Evolutionary conservation across 1,140 invertebrate species (phyloP).

Genomic region (Drosophila punjabiensis): DNA sequence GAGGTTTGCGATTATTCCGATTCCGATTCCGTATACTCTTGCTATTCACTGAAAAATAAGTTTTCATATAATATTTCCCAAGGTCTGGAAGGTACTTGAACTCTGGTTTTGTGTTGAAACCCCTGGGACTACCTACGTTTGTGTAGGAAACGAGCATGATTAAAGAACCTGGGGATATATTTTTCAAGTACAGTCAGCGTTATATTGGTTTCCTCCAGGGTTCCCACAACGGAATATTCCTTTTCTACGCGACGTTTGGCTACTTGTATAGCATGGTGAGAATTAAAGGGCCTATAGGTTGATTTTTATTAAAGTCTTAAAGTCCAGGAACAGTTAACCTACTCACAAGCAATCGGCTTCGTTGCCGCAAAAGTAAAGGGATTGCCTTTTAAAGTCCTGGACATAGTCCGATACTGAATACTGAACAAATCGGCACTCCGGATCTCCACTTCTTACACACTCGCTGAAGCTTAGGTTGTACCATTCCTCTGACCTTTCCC

Average conservation of each 20-base stretch:
- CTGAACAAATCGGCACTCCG: constrained; percentile 93
- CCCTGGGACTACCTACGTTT: constrained; percentile 60
- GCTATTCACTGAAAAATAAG: constrained; percentile 62
- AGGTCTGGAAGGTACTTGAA: constrained; percentile 27
- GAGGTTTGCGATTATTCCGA: constrained; percentile 67
- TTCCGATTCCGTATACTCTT: constrained; percentile 42
- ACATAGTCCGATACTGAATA: constrained; percentile 92
- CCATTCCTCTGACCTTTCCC: constrained; percentile 93
- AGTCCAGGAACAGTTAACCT: background rate
- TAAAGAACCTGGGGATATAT: constrained; percentile 93
- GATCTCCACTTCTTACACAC: constrained; percentile 92
- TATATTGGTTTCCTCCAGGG: constrained; percentile 93
- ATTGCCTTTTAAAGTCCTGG: constrained; percentile 91
- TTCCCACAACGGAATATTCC: constrained; percentile 94
- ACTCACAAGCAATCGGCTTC: constrained; percentile 93
- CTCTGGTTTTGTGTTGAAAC: constrained; percentile 16
- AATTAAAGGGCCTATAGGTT: constrained; percentile 91
- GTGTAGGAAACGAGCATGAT: constrained; percentile 87
- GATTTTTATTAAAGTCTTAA: background rate
- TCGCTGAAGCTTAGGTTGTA: constrained; percentile 95
- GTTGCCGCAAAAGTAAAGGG: constrained; percentile 95
- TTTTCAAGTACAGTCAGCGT: constrained; percentile 93
- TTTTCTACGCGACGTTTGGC: constrained; percentile 93
- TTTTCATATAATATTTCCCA: background rate
- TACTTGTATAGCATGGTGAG: constrained; percentile 90